These are phyloP conservation scores for Xenopus borealis DNA, from an alignment of 2,113 vertebrate genomes.

Conservation along the genomic window DNA sequence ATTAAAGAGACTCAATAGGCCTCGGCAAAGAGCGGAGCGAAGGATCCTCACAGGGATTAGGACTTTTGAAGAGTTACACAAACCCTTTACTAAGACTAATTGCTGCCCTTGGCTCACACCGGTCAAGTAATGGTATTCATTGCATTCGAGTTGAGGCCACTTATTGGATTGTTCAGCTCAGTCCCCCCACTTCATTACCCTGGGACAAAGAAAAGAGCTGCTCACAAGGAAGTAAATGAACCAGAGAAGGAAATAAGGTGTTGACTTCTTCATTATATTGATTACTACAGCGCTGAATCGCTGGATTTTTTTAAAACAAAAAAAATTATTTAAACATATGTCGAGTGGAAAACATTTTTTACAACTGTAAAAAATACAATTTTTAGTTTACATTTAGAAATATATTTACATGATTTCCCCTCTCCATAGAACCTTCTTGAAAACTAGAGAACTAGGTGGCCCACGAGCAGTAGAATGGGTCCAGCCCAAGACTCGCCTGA, in stretches of 20 bases:
- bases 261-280: constrained; percentile 4
- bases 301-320: too few species aligned
- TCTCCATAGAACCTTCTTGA: neutral
- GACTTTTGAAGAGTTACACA: constrained; percentile 71
- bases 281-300: too few species aligned
- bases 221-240: constrained; percentile 24
- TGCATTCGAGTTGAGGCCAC: constrained; percentile 57
- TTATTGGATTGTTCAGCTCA: constrained; percentile 64
- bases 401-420: too few species aligned
- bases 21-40: constrained; percentile 58
- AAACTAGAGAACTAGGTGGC: too few species aligned
- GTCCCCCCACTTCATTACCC: constrained; percentile 58
- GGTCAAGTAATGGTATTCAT: constrained; percentile 79
- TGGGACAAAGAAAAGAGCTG: constrained; percentile 57
- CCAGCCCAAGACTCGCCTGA: too few species aligned
- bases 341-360: too few species aligned
- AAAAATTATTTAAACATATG: too few species aligned
- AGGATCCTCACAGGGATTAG: constrained; percentile 65
- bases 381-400: neutral
- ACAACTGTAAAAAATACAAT: neutral
- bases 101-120: constrained; percentile 65
- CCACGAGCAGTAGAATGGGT: too few species aligned
- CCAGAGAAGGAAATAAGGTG: neutral
- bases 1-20: constrained; percentile 62
- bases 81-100: constrained; percentile 71